Percentiles rank a stretch among this genome's conserved stretches.
Conservation (phyloP, 2,113 vertebrate species). For the Mesembrinibis cayennensis region DNA sequence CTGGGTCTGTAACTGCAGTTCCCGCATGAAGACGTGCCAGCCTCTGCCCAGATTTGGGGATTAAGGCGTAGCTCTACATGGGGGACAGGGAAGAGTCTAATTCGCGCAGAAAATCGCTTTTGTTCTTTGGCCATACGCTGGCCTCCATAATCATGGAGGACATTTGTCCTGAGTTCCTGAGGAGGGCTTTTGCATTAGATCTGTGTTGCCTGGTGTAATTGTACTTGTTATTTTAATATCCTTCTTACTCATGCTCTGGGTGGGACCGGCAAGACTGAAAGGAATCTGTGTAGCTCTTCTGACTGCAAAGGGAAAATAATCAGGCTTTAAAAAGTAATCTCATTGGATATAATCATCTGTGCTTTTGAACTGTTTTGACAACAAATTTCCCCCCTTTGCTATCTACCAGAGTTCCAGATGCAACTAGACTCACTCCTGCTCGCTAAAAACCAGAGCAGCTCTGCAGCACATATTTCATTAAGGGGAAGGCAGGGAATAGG, state of each 20-base stretch:
- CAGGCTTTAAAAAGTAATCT: not conserved
- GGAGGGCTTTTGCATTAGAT: not conserved
- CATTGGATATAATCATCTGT: not conserved
- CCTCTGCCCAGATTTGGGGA: not conserved
- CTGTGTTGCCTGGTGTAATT: not conserved
- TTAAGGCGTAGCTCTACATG: fast-evolving
- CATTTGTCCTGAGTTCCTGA: not conserved
- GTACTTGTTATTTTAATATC: not conserved
- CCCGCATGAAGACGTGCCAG: fast-evolving
- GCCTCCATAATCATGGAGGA: fast-evolving
- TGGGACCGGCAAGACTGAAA: not conserved
- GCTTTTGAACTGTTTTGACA: slow-evolving; percentile 1
- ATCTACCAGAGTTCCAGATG: not conserved
- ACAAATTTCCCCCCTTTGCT: not conserved
- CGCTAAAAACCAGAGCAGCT: not conserved
- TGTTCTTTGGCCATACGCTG: not conserved
- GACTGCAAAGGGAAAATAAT: not conserved
- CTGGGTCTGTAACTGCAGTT: not conserved
- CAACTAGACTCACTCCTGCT: not conserved
- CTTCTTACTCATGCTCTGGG: not conserved
- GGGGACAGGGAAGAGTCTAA: not conserved
- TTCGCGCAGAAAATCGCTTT: not conserved
- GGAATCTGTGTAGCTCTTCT: not conserved
- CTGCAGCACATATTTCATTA: not conserved
- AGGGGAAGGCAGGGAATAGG: not conserved